A percentile compares a stretch with the other conserved stretches of the same genome.
These are phyloP conservation scores for Nasonia longicornis DNA, from an alignment of 1,140 invertebrate species.

Conservation along the genomic window DNA sequence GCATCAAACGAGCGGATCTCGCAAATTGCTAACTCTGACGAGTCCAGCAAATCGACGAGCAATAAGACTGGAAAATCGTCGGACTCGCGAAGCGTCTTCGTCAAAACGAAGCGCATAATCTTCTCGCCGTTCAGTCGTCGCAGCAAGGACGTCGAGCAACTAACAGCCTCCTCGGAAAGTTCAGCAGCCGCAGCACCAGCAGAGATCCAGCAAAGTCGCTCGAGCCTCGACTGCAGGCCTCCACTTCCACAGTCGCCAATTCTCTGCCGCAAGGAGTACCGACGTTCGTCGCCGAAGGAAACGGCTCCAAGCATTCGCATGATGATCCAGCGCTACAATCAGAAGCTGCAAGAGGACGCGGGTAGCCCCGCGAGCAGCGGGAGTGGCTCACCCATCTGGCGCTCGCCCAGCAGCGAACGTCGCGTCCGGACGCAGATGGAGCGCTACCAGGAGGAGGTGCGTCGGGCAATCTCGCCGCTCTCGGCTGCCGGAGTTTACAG, in stretches of 20 bases:
- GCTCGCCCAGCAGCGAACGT: constrained; percentile 72
- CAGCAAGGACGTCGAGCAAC: constrained; percentile 46
- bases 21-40: constrained; percentile 48
- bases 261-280: constrained; percentile 67
- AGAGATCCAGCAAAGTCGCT: constrained; percentile 27
- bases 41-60: background rate
- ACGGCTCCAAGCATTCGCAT: constrained; percentile 75
- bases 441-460: constrained; percentile 70
- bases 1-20: constrained; percentile 39
- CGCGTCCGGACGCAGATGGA: constrained; percentile 71
- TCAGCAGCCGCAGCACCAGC: too few relatives aligned
- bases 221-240: constrained; percentile 52
- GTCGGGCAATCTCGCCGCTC: constrained; percentile 39
- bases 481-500: constrained; percentile 57
- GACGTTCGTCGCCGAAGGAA: constrained; percentile 67
- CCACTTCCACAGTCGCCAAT: constrained; percentile 72
- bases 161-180: background rate
- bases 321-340: constrained; percentile 78
- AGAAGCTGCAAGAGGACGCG: constrained; percentile 70
- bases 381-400: constrained; percentile 72
- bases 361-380: constrained; percentile 69
- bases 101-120: constrained; percentile 82
- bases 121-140: constrained; percentile 77
- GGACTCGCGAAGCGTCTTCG: constrained; percentile 71
- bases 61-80: background rate